These are phyloP conservation scores for Gavia stellata DNA, from an alignment of 2,113 vertebrate species.

Conservation along the genomic window DNA sequence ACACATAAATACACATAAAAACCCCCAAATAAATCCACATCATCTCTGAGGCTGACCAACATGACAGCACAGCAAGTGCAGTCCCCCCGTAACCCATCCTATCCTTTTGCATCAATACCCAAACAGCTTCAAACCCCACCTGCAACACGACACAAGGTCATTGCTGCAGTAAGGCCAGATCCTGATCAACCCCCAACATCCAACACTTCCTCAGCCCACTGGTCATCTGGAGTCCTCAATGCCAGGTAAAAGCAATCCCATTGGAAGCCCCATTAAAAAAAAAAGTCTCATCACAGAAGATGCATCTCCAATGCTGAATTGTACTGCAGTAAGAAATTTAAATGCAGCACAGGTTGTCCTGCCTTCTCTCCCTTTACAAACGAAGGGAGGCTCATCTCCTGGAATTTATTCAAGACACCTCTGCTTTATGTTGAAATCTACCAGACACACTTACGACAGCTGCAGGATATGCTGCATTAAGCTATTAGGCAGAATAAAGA, in stretches of 20 bases:
- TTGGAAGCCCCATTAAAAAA: background rate
- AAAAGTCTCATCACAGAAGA: background rate
- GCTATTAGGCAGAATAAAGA: background rate
- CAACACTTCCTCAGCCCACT: background rate
- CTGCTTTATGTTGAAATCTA: background rate
- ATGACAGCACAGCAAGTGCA: background rate
- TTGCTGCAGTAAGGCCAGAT: background rate
- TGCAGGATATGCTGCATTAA: background rate
- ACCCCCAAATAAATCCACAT: background rate
- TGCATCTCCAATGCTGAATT: background rate
- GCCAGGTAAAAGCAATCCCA: background rate
- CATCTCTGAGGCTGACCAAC: background rate
- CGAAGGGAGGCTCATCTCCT: background rate
- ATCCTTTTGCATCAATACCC: background rate
- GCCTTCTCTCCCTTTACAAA: background rate
- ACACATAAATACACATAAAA: too few relatives aligned
- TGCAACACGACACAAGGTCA: background rate
- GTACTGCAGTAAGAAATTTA: background rate
- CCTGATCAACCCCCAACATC: background rate
- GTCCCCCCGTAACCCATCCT: background rate
- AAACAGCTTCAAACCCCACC: background rate
- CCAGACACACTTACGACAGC: background rate
- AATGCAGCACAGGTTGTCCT: background rate
- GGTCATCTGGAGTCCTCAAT: background rate
- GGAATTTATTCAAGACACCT: background rate